A percentile compares a stretch with the other conserved stretches of the same genome.
Evolutionary conservation across 2,888 invertebrate genomes (phyloP).

Genomic region (Andrena marginata): DNA sequence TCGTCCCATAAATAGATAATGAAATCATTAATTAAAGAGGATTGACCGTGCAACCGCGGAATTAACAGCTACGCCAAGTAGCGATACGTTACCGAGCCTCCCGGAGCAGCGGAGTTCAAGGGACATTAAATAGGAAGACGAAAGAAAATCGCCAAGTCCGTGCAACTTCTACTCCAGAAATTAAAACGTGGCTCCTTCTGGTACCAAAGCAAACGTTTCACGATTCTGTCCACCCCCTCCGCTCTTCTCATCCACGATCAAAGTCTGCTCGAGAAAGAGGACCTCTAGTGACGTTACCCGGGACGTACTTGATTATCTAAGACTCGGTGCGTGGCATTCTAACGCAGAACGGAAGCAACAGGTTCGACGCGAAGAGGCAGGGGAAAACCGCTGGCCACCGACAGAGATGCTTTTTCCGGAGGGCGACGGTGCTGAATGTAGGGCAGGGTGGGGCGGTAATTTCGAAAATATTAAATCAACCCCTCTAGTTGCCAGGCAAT

Average conservation of each 20-base stretch:
- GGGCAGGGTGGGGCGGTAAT: slow-evolving; percentile 60
- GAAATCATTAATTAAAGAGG: slow-evolving; percentile 62
- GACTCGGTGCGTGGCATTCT: neutral
- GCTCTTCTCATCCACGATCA: no score
- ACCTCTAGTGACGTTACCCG: no score
- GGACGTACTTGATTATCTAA: no score
- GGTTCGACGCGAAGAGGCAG: slow-evolving; percentile 53
- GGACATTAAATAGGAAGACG: neutral
- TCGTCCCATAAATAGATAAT: slow-evolving; percentile 56
- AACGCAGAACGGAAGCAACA: slow-evolving; percentile 60
- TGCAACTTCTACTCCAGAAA: no score
- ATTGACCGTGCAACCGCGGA: neutral
- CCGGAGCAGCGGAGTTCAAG: neutral
- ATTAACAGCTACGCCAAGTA: slow-evolving; percentile 3
- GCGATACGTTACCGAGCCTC: neutral
- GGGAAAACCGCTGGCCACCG: slow-evolving; percentile 17
- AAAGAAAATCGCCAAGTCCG: no score
- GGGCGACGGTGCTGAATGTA: slow-evolving; percentile 41
- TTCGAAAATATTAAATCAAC: slow-evolving; percentile 73
- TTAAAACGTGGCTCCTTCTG: no score
- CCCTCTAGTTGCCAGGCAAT: slow-evolving; percentile 68
- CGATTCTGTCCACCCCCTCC: no score
- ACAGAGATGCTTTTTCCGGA: slow-evolving; percentile 36
- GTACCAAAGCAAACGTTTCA: no score
- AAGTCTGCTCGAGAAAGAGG: no score